Base-by-base conservation (phyloP, 2,888 invertebrate species). In the Gortyna flavago region DNA sequence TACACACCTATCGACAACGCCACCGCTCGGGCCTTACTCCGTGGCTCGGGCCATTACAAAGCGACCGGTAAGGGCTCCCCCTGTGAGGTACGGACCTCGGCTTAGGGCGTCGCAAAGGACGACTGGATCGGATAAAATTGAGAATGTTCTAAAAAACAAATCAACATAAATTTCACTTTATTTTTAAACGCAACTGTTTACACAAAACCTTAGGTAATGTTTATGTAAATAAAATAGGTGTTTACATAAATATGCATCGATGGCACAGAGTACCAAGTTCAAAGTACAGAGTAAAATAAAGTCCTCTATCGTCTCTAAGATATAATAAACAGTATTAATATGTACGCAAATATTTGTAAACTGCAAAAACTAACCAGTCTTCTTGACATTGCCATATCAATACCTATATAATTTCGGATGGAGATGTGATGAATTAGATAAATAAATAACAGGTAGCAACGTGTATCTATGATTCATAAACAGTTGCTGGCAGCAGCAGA, bases 261-360 rank as follows among this genome's bases (percentile, higher is more conserved):
- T 71, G 80, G 16, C 66, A 84, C 11, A 8, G 16, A 70, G 72
- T 48, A 67, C 71, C 35, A 69, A 81, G 81, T 81, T 81, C 74
- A 81, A 80, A 35, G 65, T 65, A 61, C 68, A 48, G 18, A 38
- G 21, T 9, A 5, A 57, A 61, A 32, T 48, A 32, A 44, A 78
- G 21, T 41, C 21, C 16, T 51, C 3, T 21, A 35, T 38, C n/a
- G 29, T 35, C 51, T 44, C 0, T 32, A 62, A 64, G 62, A 48
- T 54, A 38, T 11, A 82, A 44, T 38, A 82, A 76, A 78, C 38
- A 75, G 11, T 76, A 48, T 75, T 64, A 82, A 82, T 82, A 38
- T 2, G 11, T 57, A 11, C 0, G 35, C 9, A 38, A 78, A 78
- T 48, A 64, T 75, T 78, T 75, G 21, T 35, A 75, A 35, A 75